Conservation (phyloP, 2,113 vertebrate species). For the Machaerirhynchus nigripectus region DNA sequence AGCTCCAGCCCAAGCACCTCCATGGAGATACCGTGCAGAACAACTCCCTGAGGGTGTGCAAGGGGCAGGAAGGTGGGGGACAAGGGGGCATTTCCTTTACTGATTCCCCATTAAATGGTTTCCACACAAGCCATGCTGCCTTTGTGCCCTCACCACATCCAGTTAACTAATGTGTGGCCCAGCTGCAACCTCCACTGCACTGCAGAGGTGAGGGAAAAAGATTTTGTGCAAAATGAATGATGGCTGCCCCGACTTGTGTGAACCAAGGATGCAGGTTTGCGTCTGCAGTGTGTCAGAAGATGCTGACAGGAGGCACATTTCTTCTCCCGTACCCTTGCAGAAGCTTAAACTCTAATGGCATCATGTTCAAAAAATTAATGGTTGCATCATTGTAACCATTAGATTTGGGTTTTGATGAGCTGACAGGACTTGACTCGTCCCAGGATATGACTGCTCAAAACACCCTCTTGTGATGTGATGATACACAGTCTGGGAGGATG, state of each 20-base stretch:
- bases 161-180: neutral
- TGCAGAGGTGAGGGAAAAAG: neutral
- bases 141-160: neutral
- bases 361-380: neutral
- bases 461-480: neutral
- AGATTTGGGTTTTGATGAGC: neutral
- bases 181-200: neutral
- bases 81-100: neutral
- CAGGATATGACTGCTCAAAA: neutral
- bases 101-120: neutral
- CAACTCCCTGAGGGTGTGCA: neutral
- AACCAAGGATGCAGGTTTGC: neutral
- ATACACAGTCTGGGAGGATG: neutral
- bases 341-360: neutral
- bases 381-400: neutral
- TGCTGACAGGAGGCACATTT: neutral
- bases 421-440: neutral
- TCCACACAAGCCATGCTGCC: neutral
- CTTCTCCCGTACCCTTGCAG: neutral
- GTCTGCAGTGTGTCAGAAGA: neutral
- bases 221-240: neutral
- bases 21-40: neutral
- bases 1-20: neutral
- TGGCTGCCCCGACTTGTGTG: rapidly evolving
- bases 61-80: neutral